These are phyloP conservation scores for Microtus montanus DNA, from an alignment of 2,113 vertebrate genomes.

Conservation along the genomic window DNA sequence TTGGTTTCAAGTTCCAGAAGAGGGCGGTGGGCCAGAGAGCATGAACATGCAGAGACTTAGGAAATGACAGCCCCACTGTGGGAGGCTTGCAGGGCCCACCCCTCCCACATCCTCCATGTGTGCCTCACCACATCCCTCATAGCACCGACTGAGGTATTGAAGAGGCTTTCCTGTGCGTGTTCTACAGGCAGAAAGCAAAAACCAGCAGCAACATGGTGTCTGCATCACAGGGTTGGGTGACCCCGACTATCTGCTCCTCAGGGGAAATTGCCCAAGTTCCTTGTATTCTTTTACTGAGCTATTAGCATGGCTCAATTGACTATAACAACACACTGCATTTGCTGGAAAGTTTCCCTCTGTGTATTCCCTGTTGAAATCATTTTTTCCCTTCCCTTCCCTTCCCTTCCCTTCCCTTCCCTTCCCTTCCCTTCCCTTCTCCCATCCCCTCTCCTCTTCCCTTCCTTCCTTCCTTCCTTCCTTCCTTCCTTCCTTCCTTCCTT, in stretches of 20 bases:
- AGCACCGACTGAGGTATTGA: neutral
- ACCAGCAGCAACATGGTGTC: neutral
- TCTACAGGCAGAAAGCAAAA: neutral
- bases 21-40: neutral
- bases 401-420: no score
- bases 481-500: no score
- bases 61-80: neutral
- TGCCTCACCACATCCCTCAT: neutral
- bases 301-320: neutral
- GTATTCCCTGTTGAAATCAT: neutral
- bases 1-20: conserved; percentile 22
- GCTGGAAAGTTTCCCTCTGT: neutral
- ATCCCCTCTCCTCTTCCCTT: no score
- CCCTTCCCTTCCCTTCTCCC: accelerated
- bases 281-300: neutral
- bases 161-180: neutral
- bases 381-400: neutral
- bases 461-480: no score
- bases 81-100: neutral
- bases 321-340: neutral
- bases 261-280: neutral
- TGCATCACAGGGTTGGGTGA: neutral
- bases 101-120: neutral
- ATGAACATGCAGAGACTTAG: neutral
- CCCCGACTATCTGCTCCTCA: neutral